Evolutionary conservation across 2,888 invertebrate genomes (phyloP).

Genomic region (Vanessa cardui): DNA sequence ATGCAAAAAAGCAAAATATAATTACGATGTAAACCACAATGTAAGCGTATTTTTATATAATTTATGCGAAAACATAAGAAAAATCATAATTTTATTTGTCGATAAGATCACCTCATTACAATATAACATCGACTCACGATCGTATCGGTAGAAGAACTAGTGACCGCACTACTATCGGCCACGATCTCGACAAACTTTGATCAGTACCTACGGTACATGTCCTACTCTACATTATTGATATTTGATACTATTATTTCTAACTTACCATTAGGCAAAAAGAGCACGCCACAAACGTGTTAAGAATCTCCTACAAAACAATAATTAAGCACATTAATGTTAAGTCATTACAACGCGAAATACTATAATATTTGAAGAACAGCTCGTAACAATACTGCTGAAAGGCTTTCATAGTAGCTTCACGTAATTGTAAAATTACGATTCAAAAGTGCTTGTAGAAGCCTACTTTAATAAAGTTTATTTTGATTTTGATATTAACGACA

Average conservation of each 20-base stretch:
- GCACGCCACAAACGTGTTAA: too few species aligned
- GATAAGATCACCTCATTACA: slow-evolving; percentile 32
- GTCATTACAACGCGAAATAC: too few species aligned
- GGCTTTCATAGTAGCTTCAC: too few species aligned
- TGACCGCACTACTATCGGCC: slow-evolving; percentile 39
- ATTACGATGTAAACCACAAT: background rate
- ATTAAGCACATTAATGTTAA: too few species aligned
- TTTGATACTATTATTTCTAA: too few species aligned
- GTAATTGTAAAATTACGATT: too few species aligned
- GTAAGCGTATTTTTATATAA: slow-evolving; percentile 9
- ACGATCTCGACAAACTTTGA: slow-evolving; percentile 35
- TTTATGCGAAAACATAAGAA: slow-evolving; percentile 7
- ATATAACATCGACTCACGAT: slow-evolving; percentile 41
- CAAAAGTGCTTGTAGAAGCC: too few species aligned
- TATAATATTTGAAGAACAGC: too few species aligned
- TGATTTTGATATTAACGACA: too few species aligned
- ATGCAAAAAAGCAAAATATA: background rate
- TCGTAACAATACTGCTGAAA: too few species aligned
- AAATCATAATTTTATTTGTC: slow-evolving; percentile 19
- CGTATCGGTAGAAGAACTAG: slow-evolving; percentile 44
- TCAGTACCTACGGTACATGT: slow-evolving; percentile 19
- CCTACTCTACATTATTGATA: slow-evolving; percentile 3
- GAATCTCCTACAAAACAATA: too few species aligned
- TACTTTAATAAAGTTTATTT: too few species aligned
- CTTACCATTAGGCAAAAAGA: background rate